Conservation (phyloP, 64 coral and sea anemone genomes). For the Stichodactyla mertensii region DNA sequence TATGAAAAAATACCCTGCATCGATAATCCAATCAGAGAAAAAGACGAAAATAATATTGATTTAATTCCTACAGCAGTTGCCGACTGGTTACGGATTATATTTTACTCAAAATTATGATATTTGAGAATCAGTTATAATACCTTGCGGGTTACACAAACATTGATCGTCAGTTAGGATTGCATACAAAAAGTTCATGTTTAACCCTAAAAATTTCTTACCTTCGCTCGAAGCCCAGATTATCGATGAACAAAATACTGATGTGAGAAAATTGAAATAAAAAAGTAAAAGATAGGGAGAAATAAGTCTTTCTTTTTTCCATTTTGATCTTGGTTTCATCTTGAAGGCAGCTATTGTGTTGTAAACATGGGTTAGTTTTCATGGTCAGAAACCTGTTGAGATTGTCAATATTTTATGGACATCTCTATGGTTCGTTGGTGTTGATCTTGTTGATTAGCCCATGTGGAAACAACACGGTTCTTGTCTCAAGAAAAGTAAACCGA, state of each 20-base stretch:
- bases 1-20: too few species aligned
- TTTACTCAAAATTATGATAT: background rate
- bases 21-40: too few species aligned
- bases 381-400: background rate
- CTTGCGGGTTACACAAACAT: background rate
- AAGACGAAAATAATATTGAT: too few species aligned
- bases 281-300: background rate
- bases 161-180: background rate
- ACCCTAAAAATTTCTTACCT: background rate
- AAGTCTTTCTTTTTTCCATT: background rate
- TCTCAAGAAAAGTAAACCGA: too few species aligned
- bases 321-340: background rate
- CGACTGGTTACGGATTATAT: background rate
- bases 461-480: too few species aligned
- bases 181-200: background rate
- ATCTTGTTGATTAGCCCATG: background rate
- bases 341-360: background rate
- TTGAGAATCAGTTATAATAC: background rate
- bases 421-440: background rate
- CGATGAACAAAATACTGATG: background rate
- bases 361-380: background rate
- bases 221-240: background rate
- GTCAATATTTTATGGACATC: background rate
- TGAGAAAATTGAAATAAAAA: background rate
- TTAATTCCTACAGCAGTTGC: background rate